Evolutionary conservation across 2,888 invertebrate species (phyloP), one percentile per base, ranked within the genome.

Genomic region (Biston stratarius): DNA sequence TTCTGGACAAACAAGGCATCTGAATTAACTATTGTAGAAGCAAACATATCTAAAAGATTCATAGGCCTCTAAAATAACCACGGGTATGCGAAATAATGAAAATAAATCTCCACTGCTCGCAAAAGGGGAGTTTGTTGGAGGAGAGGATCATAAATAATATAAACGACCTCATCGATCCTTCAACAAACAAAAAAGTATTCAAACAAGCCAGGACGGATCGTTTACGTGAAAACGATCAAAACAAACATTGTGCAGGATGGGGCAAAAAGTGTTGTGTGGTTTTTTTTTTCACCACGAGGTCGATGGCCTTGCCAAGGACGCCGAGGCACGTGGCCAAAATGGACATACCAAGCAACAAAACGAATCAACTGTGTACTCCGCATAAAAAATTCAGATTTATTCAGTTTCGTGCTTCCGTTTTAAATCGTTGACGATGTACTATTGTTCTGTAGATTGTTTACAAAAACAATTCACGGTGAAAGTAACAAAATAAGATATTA

Each of bases 171-270:
- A 82, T 84, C 82, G 79, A 84, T 83, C 80, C 74, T 76, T 67
- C 73, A 74, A 77, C 73, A 78, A 78, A 81, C 67, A 74, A 79
- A 77, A 86, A 84, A 82, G 73, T 75, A 77, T 81, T 79, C 82
- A 83, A 84, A 83, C 79, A 84, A 83, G 83, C 78, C 79, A 82
- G 83, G 82, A 78, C 80, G 82, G 81, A 82, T 83, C 83, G 83
- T 89, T 90, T 88, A 89, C 86, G 87, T 88, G 86, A 88, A 90
- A 90, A 88, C 90, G 87, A 91, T 90, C 88, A 91, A 92, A 92
- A 91, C 90, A 92, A 92, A 92, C 89, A 87, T 87, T 86, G 87
- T 82, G 86, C 82, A 79, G 83, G 86, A 83, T 84, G 78, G 80
- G 77, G 83, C 87, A 89, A 90, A 91, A 91, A 88, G 83, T 74